Evolutionary conservation across 2,113 vertebrate species (phyloP).

Genomic region (Neomonachus schauinslandi): DNA sequence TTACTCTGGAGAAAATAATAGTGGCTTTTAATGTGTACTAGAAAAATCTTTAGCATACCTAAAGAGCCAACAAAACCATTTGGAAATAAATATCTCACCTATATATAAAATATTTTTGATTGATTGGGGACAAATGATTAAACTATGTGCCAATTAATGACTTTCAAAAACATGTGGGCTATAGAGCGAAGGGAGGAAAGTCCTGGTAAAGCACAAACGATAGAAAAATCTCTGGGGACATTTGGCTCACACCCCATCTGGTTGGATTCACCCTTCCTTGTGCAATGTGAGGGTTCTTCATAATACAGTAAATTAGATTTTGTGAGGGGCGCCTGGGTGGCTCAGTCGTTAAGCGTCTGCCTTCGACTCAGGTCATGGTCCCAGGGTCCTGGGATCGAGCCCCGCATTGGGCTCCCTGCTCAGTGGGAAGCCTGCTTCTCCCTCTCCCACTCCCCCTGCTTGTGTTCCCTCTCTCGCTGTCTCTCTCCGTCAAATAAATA

Average conservation of each 20-base stretch:
- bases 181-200: background rate
- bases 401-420: too few relatives aligned
- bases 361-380: too few relatives aligned
- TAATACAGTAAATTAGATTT: constrained; percentile 63
- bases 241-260: background rate
- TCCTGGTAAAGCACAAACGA: constrained; percentile 2
- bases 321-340: background rate
- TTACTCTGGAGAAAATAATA: constrained; percentile 35
- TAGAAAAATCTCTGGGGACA: constrained; percentile 20
- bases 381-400: too few relatives aligned
- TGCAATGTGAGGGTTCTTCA: background rate
- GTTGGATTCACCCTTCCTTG: background rate
- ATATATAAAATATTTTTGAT: background rate
- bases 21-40: constrained; percentile 32
- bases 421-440: too few relatives aligned
- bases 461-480: too few relatives aligned
- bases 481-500: too few relatives aligned
- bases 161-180: background rate
- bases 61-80: constrained; percentile 2
- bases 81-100: constrained; percentile 43
- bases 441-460: too few relatives aligned
- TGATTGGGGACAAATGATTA: constrained; percentile 23
- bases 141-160: constrained; percentile 45
- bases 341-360: too few relatives aligned
- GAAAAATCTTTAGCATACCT: constrained; percentile 35